Evolutionary conservation across 2,797 vertebrate species (phyloP).

Genomic region (Cyprinella venusta): DNA sequence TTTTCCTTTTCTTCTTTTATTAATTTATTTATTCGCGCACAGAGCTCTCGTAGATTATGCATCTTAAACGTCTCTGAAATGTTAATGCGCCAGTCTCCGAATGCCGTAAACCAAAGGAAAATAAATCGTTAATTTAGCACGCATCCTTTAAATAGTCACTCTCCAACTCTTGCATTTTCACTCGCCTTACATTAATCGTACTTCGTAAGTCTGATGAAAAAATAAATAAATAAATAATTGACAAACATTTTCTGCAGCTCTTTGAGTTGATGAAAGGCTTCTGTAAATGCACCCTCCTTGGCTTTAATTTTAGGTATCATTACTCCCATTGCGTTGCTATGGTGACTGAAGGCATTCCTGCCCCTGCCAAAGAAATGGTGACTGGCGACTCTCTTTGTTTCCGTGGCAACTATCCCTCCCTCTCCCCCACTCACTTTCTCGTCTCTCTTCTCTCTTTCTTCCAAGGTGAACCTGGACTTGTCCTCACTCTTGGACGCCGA

Average conservation of each 20-base stretch:
- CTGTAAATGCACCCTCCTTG: conserved; percentile 61
- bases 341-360: conserved; percentile 79
- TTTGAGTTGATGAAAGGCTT: conserved; percentile 56
- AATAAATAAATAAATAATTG: conserved; percentile 25
- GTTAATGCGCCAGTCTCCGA: conserved; percentile 53
- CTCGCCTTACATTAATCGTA: conserved; percentile 20
- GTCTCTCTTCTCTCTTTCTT: conserved; percentile 56
- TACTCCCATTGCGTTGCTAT: conserved; percentile 80
- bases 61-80: conserved; percentile 56
- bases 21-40: conserved; percentile 63
- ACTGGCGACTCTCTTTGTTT: conserved; percentile 79
- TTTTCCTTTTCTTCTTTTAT: conserved; percentile 54
- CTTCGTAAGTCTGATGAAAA: conserved; percentile 51
- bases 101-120: conserved; percentile 39
- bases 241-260: conserved; percentile 29
- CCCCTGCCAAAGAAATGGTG: conserved; percentile 74
- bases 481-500: conserved; percentile 93
- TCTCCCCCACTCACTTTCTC: conserved; percentile 22
- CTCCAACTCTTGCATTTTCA: background rate
- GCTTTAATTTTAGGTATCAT: conserved; percentile 75
- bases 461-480: conserved; percentile 95
- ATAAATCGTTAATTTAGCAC: conserved; percentile 56
- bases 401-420: conserved; percentile 79
- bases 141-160: conserved; percentile 40
- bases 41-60: conserved; percentile 55